Conservation (phyloP, 2,797 vertebrate genomes). For the Phrynocephalus forsythii region DNA sequence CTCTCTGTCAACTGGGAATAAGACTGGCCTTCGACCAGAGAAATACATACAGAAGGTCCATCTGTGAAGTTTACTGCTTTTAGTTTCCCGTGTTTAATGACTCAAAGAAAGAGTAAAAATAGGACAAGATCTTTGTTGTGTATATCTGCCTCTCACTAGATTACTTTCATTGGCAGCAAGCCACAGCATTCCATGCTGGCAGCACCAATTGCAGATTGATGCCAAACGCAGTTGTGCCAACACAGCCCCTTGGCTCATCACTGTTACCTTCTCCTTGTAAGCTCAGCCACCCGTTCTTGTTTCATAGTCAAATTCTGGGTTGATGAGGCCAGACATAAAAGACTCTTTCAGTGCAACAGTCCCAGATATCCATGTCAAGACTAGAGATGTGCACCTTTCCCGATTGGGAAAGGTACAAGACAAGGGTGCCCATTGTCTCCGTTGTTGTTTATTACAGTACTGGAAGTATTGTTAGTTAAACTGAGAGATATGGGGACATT, state of each 20-base stretch:
- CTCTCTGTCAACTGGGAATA: not conserved
- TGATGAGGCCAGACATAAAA: constrained; percentile 41
- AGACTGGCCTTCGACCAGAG: constrained; percentile 14
- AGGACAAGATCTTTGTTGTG: not conserved
- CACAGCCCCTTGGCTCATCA: constrained; percentile 22
- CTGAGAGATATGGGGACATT: too few relatives aligned
- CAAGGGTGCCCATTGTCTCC: too few relatives aligned
- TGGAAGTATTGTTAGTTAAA: too few relatives aligned
- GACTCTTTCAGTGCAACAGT: constrained; percentile 8
- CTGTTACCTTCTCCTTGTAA: constrained; percentile 44
- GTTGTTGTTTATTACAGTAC: too few relatives aligned
- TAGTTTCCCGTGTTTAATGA: constrained; percentile 19
- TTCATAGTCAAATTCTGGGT: constrained; percentile 20
- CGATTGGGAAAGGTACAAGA: too few relatives aligned
- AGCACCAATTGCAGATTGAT: constrained; percentile 44
- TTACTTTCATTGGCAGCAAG: constrained; percentile 30
- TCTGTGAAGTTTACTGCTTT: not conserved
- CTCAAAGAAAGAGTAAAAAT: not conserved
- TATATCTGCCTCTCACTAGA: not conserved
- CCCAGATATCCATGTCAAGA: constrained; percentile 9
- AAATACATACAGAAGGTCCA: not conserved
- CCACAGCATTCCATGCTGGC: not conserved
- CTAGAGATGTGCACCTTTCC: too few relatives aligned
- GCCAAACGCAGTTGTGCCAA: constrained; percentile 42
- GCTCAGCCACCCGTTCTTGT: constrained; percentile 46